Evolutionary conservation across 2,888 invertebrate species (phyloP), one percentile per base, ranked within the genome.

Genomic region (Ferdinandea cuprea): DNA sequence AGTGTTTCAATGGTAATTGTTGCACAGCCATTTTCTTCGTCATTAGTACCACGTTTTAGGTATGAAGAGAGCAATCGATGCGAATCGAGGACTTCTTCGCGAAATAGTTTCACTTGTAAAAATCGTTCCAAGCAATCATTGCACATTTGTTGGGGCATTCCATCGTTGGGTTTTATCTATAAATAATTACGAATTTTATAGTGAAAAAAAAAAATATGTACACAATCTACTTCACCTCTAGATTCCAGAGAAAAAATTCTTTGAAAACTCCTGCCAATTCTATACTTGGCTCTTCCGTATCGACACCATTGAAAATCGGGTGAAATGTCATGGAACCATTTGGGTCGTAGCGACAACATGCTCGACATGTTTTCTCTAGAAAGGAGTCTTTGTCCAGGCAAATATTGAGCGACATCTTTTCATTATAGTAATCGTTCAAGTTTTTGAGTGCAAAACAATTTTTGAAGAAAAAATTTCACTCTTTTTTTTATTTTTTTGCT

Each of bases 91-190:
- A 87, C 86, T 48, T 86, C 85, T 42, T 87, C 86, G 7, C 87
- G 86, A 66, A 87, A 87, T 6, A 83, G 56, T 44, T 85, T 86
- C 1, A 87, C 87, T 42, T 85, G 85, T 1, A 74, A 83, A 42
- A 87, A 87, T 15, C 85, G 85, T 7, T 86, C 86, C 50, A 86
- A 73, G 19, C 87, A 87, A 35, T 87, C 86, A 15, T 74, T 85
- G 58, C 87, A 87, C 48, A 87, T 80, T 71, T 86, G 87, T 59
- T 87, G 87, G 5, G 87, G 87, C 40, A 87, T 65, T 0, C 86
- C 87, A 85, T 87, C 87, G 40, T 78, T 52, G 0, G 85, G 84
- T 21, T 85, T 86, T 6, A 87, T 86, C 87, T 87, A 71, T 19
- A 19, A 54, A 21, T 2, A 13, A 17, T 54, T 19, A 35, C 0